Conservation (phyloP, 2,797 vertebrate species). For the Phrynocephalus vlangalii region DNA sequence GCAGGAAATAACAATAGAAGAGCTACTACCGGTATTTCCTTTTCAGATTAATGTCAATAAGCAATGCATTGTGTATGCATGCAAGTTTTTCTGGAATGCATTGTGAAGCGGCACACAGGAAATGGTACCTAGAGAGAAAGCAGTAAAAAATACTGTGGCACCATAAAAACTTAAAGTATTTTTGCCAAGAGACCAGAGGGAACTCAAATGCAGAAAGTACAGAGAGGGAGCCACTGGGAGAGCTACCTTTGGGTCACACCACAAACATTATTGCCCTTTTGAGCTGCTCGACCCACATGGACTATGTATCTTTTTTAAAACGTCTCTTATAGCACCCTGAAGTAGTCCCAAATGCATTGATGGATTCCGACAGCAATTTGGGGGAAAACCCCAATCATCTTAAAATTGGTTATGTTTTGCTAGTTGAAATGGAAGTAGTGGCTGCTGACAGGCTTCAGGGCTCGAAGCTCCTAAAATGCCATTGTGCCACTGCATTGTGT, state of each 20-base stretch:
- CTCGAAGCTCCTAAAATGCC: background rate
- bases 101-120: background rate
- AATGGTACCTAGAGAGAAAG: constrained; percentile 13
- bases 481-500: background rate
- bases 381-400: background rate
- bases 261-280: too few relatives aligned
- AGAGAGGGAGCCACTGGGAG: too few relatives aligned
- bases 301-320: too few relatives aligned
- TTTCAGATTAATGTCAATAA: constrained; percentile 35
- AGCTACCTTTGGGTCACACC: too few relatives aligned
- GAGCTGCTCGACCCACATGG: too few relatives aligned
- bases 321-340: too few relatives aligned
- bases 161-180: too few relatives aligned
- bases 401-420: background rate
- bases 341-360: too few relatives aligned
- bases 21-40: constrained; percentile 20
- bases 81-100: background rate
- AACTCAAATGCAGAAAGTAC: too few relatives aligned
- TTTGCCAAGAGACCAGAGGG: too few relatives aligned
- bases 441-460: too few relatives aligned
- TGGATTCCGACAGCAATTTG: too few relatives aligned
- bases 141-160: background rate
- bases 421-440: background rate
- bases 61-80: constrained; percentile 1
- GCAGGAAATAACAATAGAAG: constrained; percentile 44